Evolutionary conservation across 1,140 invertebrate species (phyloP), one percentile per base, ranked within the genome.

Genomic region (Cotesia typhae): DNA sequence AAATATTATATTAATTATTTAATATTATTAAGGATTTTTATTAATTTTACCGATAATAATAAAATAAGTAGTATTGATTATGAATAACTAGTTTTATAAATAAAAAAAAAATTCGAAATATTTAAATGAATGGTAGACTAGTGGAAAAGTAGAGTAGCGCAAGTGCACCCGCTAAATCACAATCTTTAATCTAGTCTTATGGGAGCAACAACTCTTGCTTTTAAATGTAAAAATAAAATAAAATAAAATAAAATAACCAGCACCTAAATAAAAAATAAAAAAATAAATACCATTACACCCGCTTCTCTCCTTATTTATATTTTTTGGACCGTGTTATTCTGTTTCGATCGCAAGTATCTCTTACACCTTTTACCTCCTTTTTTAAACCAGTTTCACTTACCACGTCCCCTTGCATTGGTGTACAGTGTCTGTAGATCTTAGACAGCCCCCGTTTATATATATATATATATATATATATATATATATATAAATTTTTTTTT

Each of bases 201-300:
- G 83, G 83, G 83, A 84, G 83, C 83, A 84, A 84, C 83, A 84
- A 83, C 83, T 79, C 73, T 38, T 70, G 17, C 47, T 67, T 67
- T n/a, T 37, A 59, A 64, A 55, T 57, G 3, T n/a, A 60, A 70
- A 60, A 20, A 12, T 10, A 47, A 47, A 47, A 47, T 9, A 9
- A 47, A 47, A 41, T 7, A 7, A 41, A 41, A 47, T 9, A 9
- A 47, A 47, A 47, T 47, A 47, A 47, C 41, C 6, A 47, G 6
- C 41, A 47, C 41, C 36, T 4, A 65, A 37, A 65, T 9, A 65
- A 41, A 47, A 10, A 28, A 28, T 28, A 28, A 28, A 28, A 28
- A 28, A 28, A 1, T 28, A 28, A 28, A 2, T 28, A 28, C 28
- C 28, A 28, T 28, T 28, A 28, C 28, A 28, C 28, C 28, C 28